phyloP scores from a whole-genome alignment of 2,888 invertebrate species.

The Drosophila paranaensis region DNA sequence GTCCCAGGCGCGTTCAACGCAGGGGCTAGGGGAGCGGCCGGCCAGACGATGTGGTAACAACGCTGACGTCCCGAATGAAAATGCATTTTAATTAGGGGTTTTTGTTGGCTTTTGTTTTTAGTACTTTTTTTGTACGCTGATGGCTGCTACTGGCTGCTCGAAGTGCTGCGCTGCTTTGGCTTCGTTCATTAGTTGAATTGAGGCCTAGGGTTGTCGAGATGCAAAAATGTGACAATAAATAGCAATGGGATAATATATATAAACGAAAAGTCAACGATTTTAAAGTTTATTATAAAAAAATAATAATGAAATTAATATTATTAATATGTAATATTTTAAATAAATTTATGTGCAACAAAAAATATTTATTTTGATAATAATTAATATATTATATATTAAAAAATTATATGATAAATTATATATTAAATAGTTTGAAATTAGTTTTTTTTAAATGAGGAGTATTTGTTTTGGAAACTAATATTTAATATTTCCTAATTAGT shows the following conservation, averaged over 20 bases:
- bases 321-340: neutral
- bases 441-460: too few species aligned
- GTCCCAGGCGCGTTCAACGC: slow-evolving; percentile 25
- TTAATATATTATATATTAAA: too few species aligned
- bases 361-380: neutral
- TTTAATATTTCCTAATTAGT: too few species aligned
- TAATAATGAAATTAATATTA: neutral
- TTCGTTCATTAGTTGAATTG: slow-evolving; percentile 73
- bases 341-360: neutral
- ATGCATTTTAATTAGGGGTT: slow-evolving; percentile 84
- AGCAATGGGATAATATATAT: neutral
- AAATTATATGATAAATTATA: too few species aligned
- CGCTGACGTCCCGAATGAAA: slow-evolving; percentile 80
- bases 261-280: neutral
- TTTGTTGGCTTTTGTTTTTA: slow-evolving; percentile 78
- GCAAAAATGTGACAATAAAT: neutral
- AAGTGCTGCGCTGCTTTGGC: slow-evolving; percentile 51
- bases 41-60: slow-evolving; percentile 38
- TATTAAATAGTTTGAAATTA: too few species aligned
- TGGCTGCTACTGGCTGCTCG: slow-evolving; percentile 38
- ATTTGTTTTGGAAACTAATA: too few species aligned
- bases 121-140: slow-evolving; percentile 54
- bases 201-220: slow-evolving; percentile 56
- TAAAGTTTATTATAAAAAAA: neutral
- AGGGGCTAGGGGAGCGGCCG: slow-evolving; percentile 3